These are phyloP conservation scores for Tretioscincus oriximinensis DNA, from an alignment of 2,113 vertebrate species.

Conservation along the genomic window DNA sequence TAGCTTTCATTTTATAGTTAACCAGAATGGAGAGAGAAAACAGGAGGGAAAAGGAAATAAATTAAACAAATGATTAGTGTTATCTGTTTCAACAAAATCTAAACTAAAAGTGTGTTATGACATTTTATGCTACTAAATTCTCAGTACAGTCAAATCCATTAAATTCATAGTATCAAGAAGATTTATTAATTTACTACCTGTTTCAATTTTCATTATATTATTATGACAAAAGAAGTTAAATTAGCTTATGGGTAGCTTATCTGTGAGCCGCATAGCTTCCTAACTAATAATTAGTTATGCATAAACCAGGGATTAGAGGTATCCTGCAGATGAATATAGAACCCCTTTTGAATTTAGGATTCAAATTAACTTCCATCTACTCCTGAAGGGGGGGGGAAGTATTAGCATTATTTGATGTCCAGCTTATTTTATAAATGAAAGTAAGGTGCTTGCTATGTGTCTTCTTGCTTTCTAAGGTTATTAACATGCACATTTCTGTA, in stretches of 20 bases:
- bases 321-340: conserved; percentile 18
- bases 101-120: neutral
- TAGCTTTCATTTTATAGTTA: neutral
- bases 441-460: neutral
- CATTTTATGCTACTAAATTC: neutral
- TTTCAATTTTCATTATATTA: conserved; percentile 10
- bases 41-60: neutral
- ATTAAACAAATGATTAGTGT: neutral
- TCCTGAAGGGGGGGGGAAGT: conserved; percentile 1
- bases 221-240: neutral
- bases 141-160: neutral
- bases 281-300: conserved; percentile 31
- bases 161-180: neutral
- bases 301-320: conserved; percentile 20
- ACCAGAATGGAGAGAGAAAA: neutral
- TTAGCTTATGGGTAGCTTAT: conserved; percentile 17
- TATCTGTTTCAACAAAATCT: neutral
- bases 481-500: neutral
- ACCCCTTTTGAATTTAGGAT: conserved; percentile 3
- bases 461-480: conserved; percentile 12
- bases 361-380: conserved; percentile 24
- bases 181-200: neutral
- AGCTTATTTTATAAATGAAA: conserved; percentile 2
- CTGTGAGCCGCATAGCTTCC: conserved; percentile 25
- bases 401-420: conserved; percentile 11